Evolutionary conservation across 2,797 vertebrate species (phyloP), one percentile per base, ranked within the genome.

Genomic region (Labroides dimidiatus): DNA sequence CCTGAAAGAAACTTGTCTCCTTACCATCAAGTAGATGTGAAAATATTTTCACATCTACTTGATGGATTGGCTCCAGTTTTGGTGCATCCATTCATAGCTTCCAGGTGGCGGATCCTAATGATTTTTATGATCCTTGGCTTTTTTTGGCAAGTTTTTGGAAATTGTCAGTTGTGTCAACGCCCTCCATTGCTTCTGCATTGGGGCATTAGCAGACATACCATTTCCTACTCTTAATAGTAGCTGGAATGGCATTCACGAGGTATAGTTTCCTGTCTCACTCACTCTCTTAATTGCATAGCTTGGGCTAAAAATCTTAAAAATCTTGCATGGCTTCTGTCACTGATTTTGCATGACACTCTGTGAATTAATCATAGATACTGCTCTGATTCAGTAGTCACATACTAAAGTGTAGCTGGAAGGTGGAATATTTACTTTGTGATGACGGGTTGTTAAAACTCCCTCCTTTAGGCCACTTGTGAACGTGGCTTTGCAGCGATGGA

Each of bases 401-500:
- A 27, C 55, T 57, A 54, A 60, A 23, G 37, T 42, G 5, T 60
- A 37, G n/a, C 10, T 51, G 48, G 9, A 20, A 21, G 52, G 16
- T 63, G 44, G 17, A 17, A 24, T 51, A 11, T n/a, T 0, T 1
- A 44, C 58, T 1, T 45, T 0, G 8, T 36, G 15, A 53, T 36
- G 19, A 72, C 17, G 10, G 4, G 72, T 14, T 30, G 27, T 49
- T 51, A 50, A 62, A 33, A 16, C 8, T 76, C 50, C 61, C 20
- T 23, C 41, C 43, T 27, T 13, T 82, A 99, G 98, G 97, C 97
- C 73, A 99, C 98, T 0, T 99, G 98, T 63, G 98, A 99, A 87
- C 95, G 97, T 48, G 98, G 98, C 43, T 99, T 99, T 88, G 93
- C 96, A 13, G 96, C 96, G 42, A 99, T 99, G 98, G 98, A 99